A percentile compares a stretch with the other conserved stretches of the same genome.
Conservation (phyloP, 1,140 invertebrate species). For the Callitettix versicolor region DNA sequence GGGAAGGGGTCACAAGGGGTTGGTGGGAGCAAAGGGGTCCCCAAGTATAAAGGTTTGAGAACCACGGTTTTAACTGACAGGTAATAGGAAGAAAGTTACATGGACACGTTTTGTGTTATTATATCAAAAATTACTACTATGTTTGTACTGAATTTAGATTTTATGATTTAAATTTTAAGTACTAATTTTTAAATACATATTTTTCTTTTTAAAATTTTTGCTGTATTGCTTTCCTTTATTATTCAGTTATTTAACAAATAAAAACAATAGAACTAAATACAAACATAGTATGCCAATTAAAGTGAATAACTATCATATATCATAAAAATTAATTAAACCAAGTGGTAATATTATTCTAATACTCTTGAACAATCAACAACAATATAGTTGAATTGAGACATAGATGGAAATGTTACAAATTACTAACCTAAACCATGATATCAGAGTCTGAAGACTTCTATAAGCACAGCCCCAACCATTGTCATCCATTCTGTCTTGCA, state of each 20-base stretch:
- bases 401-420: too few species aligned
- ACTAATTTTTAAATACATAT: not conserved
- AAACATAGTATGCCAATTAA: not conserved
- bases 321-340: not conserved
- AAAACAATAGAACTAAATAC: not conserved
- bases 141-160: not conserved
- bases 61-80: too few species aligned
- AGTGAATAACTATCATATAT: not conserved
- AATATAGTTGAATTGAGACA: too few species aligned
- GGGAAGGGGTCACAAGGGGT: too few species aligned
- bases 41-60: too few species aligned
- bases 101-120: too few species aligned
- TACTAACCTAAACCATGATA: slow-evolving; percentile 81
- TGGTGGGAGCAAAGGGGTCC: too few species aligned
- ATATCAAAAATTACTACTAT: too few species aligned
- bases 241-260: too few species aligned
- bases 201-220: not conserved
- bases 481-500: slow-evolving; percentile 91
- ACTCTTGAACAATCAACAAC: too few species aligned
- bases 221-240: not conserved
- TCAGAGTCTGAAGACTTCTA: slow-evolving; percentile 90
- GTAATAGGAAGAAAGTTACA: too few species aligned
- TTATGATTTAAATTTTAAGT: not conserved
- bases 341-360: too few species aligned
- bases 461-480: slow-evolving; percentile 99